Conservation (phyloP, 2,113 vertebrate species). For the Callipepla californica region DNA sequence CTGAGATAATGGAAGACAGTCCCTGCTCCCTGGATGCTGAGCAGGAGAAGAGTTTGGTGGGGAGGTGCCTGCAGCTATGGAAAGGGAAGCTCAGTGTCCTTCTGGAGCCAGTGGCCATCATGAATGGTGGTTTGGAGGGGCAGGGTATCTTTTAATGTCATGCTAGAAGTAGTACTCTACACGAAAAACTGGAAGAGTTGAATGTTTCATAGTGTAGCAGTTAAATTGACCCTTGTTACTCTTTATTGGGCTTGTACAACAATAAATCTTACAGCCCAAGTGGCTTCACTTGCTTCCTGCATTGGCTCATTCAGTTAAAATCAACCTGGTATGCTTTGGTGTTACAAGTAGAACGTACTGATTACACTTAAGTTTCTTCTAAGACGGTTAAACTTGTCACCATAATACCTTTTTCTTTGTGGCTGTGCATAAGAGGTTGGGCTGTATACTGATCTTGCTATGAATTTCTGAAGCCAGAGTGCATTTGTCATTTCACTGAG, state of each 20-base stretch:
- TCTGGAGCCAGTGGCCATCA: neutral
- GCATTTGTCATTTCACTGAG: neutral
- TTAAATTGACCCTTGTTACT: slow-evolving; percentile 2
- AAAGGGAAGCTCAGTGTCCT: neutral
- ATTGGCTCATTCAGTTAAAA: neutral
- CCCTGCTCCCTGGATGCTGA: neutral
- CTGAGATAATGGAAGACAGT: neutral
- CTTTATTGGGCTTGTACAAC: neutral
- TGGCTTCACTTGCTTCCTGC: neutral
- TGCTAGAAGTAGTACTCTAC: neutral
- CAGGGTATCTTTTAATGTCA: slow-evolving; percentile 36
- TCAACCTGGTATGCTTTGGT: accelerated
- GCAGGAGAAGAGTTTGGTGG: neutral
- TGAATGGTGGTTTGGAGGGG: slow-evolving; percentile 30
- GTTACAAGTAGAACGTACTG: neutral
- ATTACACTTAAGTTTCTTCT: neutral
- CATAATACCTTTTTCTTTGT: neutral
- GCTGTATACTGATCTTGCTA: accelerated
- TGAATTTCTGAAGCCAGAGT: neutral
- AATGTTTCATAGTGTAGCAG: neutral
- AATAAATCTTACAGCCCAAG: neutral
- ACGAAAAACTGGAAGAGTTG: neutral
- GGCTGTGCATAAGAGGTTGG: accelerated
- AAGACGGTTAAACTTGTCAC: neutral
- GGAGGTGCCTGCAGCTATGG: neutral